A percentile compares a stretch with the other conserved stretches of the same genome.
phyloP scores from a whole-genome alignment of 53 echinoderm and acorn worm species.

The Paracentrotus lividus region DNA sequence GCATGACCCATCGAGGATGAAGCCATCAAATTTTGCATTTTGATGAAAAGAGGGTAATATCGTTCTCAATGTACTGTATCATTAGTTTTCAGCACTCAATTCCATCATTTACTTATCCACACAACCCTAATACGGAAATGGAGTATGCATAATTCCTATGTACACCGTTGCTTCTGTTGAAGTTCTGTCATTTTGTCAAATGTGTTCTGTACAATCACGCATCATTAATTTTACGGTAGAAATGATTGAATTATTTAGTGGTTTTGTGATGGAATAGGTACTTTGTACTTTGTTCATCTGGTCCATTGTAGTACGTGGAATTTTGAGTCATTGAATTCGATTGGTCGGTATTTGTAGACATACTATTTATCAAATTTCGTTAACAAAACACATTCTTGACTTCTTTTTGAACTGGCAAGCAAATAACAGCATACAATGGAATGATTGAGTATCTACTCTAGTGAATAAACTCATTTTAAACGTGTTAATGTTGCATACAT shows the following conservation, averaged over 20 bases:
- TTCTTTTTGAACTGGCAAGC: not conserved
- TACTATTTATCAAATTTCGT: not conserved
- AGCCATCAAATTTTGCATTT: not conserved
- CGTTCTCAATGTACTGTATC: not conserved
- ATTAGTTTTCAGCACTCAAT: not conserved
- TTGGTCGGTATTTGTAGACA: not conserved
- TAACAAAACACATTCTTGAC: not conserved
- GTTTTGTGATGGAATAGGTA: not conserved
- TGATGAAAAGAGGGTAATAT: not conserved
- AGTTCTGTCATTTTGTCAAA: not conserved
- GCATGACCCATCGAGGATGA: not conserved
- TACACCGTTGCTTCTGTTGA: not conserved
- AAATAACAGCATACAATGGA: not conserved
- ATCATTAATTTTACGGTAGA: not conserved
- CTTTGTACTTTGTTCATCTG: not conserved
- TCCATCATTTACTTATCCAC: not conserved
- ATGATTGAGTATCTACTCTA: not conserved
- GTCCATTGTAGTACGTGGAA: not conserved
- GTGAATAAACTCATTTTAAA: not conserved
- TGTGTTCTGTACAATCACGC: not conserved
- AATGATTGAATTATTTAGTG: slow-evolving; percentile 37
- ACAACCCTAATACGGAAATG: not conserved
- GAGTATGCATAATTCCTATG: not conserved
- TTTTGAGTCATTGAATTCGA: not conserved
- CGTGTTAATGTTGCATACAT: not conserved